These are phyloP conservation scores for Macroglossus sobrinus DNA, from an alignment of 2,113 vertebrate species.

Conservation along the genomic window DNA sequence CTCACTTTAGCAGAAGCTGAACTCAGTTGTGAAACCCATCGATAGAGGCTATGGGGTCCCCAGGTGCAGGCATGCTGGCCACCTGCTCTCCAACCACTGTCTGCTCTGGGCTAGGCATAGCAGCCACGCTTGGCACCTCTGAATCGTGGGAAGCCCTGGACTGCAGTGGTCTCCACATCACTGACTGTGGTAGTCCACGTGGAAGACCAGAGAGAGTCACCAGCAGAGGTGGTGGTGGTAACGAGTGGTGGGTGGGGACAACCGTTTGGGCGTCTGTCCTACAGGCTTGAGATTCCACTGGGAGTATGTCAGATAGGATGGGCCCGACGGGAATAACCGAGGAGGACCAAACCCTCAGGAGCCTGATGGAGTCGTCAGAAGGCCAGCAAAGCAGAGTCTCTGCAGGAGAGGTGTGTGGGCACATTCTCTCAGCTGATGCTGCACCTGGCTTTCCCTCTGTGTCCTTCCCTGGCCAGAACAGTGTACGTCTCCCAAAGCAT, in stretches of 20 bases:
- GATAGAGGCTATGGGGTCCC: background rate
- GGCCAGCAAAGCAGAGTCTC: background rate
- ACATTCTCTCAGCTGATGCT: background rate
- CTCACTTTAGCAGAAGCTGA: background rate
- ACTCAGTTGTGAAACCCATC: background rate
- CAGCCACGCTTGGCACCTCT: background rate
- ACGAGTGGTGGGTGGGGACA: no score
- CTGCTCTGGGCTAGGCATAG: background rate
- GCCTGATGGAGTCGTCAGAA: background rate
- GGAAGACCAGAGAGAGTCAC: background rate
- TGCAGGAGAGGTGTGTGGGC: background rate
- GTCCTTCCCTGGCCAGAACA: background rate
- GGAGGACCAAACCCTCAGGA: background rate
- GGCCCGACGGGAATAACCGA: background rate
- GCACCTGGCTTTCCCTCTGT: rapidly evolving
- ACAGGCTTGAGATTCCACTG: background rate
- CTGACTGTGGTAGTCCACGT: background rate
- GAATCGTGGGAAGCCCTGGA: background rate
- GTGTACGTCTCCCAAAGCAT: background rate
- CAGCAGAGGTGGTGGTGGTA: background rate
- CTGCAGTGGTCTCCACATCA: rapidly evolving
- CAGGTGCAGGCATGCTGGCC: background rate
- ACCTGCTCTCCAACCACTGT: background rate
- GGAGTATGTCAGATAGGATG: background rate
- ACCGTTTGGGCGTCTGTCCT: background rate